Percentiles rank a stretch among this genome's conserved stretches.
phyloP scores from a whole-genome alignment of 2,888 invertebrate genomes.

The Mythimna pallens region DNA sequence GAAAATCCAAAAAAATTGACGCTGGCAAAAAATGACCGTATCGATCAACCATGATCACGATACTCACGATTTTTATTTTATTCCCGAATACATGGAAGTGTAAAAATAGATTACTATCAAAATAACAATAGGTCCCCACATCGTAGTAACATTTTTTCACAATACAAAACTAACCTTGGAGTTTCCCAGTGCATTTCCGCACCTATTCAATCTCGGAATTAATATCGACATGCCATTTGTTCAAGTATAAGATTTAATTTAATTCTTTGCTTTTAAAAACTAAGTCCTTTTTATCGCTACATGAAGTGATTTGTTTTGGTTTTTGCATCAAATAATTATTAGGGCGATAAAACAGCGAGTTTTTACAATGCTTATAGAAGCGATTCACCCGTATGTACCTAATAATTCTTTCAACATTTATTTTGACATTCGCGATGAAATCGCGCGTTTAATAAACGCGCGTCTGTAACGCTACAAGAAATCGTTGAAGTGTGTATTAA shows the following conservation, averaged over 20 bases:
- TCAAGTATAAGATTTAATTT: slow-evolving; percentile 13
- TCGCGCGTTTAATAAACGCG: background rate
- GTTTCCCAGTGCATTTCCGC: slow-evolving; percentile 49
- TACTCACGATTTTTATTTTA: slow-evolving; percentile 14
- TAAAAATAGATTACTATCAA: slow-evolving; percentile 25
- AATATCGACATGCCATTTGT: slow-evolving; percentile 13
- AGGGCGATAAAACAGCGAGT: background rate
- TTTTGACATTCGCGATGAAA: too few relatives aligned
- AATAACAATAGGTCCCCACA: slow-evolving; percentile 19
- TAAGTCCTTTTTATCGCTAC: background rate
- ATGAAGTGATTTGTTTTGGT: background rate
- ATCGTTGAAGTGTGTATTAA: background rate
- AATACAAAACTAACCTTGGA: slow-evolving; percentile 39
- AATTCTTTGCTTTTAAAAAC: slow-evolving; percentile 33
- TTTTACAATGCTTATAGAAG: background rate
- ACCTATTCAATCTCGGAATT: slow-evolving; percentile 28
- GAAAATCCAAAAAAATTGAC: background rate
- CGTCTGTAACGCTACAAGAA: background rate
- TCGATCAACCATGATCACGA: slow-evolving; percentile 16
- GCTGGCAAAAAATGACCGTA: background rate
- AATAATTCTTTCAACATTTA: too few relatives aligned
- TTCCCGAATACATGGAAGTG: slow-evolving; percentile 4
- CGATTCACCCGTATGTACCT: too few relatives aligned
- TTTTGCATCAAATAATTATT: background rate
- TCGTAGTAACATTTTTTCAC: slow-evolving; percentile 40